A percentile compares a stretch with the other conserved stretches of the same genome.
Conservation (phyloP, 2,113 vertebrate species). For the Tragelaphus strepsiceros region DNA sequence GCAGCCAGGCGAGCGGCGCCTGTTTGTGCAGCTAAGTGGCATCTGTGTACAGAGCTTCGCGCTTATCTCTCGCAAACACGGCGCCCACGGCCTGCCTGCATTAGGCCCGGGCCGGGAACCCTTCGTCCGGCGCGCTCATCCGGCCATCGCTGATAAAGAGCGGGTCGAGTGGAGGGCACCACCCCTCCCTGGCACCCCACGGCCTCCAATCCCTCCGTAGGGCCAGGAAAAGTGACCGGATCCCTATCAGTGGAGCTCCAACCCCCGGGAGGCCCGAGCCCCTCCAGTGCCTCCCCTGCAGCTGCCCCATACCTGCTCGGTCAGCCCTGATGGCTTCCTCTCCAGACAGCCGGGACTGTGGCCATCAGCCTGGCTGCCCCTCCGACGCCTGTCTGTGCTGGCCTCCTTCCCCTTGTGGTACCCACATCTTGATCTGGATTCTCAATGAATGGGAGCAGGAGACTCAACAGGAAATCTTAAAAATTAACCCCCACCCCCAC, state of each 20-base stretch:
- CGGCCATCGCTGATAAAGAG: constrained; percentile 45
- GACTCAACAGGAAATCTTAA: background rate
- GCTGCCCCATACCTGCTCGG: background rate
- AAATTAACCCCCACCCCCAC: background rate
- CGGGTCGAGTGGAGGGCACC: background rate
- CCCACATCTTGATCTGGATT: background rate
- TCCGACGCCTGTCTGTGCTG: fast-evolving
- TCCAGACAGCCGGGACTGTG: fast-evolving
- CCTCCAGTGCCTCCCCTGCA: too few species aligned
- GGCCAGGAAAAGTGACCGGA: background rate
- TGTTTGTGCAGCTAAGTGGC: constrained; percentile 65
- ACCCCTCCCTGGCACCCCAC: background rate
- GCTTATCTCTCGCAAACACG: constrained; percentile 62
- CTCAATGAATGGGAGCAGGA: background rate
- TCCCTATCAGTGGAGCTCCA: background rate
- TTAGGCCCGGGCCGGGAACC: background rate
- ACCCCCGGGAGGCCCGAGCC: background rate
- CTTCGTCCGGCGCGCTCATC: background rate
- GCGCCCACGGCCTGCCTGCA: background rate
- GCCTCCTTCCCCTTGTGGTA: background rate
- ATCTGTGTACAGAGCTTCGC: constrained; percentile 47
- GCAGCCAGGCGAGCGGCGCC: background rate
- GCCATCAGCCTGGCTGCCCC: background rate
- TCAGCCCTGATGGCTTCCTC: background rate
- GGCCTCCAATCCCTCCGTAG: background rate